Evolutionary conservation across 2,113 vertebrate species (phyloP), one percentile per base, ranked within the genome.

Genomic region (Rhinolophus sinicus): DNA sequence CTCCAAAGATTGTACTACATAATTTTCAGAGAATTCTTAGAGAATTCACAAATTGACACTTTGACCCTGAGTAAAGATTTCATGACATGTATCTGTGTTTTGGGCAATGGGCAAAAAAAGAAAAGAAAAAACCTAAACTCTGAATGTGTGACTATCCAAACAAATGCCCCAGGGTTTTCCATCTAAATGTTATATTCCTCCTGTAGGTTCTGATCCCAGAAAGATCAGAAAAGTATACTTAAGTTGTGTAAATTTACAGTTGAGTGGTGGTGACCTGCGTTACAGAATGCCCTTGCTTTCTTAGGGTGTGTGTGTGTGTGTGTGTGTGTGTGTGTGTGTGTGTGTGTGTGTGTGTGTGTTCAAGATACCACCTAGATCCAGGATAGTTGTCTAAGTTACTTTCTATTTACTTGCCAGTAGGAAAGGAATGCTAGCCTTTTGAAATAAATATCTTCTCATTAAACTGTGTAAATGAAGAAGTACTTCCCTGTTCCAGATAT

Each of bases 401-500:
- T 30, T 35, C 81, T 2, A 58, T 65, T 81, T 94, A 33, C 12
- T 94, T 89, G 67, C 1, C 5, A 33, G 5, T 54, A 88, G 40
- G 24, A 94, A 91, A 93, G 11, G 22, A 62, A 92, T 67, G 85
- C 33, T 85, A 60, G 13, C 16, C 5, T 85, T 85, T 95, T 67
- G 10, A 73, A 81, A 91, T 93, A 77, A 72, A 38, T 60, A 85
- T 40, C 33, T 56, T 69, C 35, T 76, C 35, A 60, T 83, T 90
- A 70, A 96, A 85, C 44, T 73, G 26, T 77, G 8, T 64, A 82
- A 54, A 21, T 70, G 69, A 87, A 78, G 44, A 70, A 88, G 35
- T 24, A 56, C 11, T 81, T 94, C 76, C 38, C 40, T 80, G 56
- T 77, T 91, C 4, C 12, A 72, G 33, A 85, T 62, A 77, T 18